A percentile compares a stretch with the other conserved stretches of the same genome.
Conservation (phyloP, 1,140 invertebrate species). For the Antheraea mylitta region DNA sequence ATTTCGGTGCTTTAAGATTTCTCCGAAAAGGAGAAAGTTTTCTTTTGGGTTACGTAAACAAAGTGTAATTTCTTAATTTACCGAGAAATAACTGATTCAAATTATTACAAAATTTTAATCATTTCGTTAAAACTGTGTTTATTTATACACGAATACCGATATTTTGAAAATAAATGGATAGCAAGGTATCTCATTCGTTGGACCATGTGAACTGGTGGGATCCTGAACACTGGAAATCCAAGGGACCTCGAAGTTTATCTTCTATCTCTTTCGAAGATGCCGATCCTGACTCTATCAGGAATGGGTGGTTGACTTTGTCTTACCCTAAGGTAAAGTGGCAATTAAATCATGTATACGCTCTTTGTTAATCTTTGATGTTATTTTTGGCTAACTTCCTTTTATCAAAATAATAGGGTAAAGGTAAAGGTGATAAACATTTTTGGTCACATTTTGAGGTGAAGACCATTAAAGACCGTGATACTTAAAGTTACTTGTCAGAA, state of each 20-base stretch:
- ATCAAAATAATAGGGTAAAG: too few relatives aligned
- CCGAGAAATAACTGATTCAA: too few relatives aligned
- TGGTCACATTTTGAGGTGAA: too few relatives aligned
- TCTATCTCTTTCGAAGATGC: conserved; percentile 47
- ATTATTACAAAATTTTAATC: not conserved
- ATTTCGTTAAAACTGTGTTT: not conserved
- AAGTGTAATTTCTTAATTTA: too few relatives aligned
- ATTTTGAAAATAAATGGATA: conserved; percentile 29
- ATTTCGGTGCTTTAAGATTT: too few relatives aligned
- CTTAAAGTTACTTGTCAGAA: too few relatives aligned
- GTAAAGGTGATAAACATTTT: too few relatives aligned
- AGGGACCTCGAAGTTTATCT: conserved; percentile 28
- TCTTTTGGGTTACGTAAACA: too few relatives aligned
- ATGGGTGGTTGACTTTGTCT: conserved; percentile 59
- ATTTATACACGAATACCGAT: not conserved
- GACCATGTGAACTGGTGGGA: conserved; percentile 64
- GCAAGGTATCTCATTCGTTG: conserved; percentile 39
- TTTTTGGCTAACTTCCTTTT: too few relatives aligned
- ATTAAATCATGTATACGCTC: not conserved
- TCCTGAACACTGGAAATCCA: conserved; percentile 43
- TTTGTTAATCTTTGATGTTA: too few relatives aligned
- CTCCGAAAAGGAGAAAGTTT: too few relatives aligned
- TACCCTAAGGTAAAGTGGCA: conserved; percentile 51
- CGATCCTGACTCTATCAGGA: conserved; percentile 56
- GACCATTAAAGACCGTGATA: too few relatives aligned